Percentiles rank a stretch among this genome's conserved stretches.
These are phyloP conservation scores for Anadara kagoshimensis DNA, from an alignment of 1,140 invertebrate genomes.

Conservation along the genomic window DNA sequence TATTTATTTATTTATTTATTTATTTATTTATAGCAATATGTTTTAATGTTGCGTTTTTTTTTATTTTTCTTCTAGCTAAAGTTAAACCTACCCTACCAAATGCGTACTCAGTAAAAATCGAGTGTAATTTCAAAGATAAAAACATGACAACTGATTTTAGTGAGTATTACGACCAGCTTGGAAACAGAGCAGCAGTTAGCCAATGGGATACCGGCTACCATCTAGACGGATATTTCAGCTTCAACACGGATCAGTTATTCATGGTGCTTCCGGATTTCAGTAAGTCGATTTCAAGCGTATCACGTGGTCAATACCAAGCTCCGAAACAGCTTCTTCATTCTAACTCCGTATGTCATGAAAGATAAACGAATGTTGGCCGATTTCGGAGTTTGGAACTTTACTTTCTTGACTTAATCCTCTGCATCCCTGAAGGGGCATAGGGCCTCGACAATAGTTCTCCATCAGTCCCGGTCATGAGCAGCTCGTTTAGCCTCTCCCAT, in stretches of 20 bases:
- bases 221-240: slow-evolving; percentile 35
- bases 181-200: slow-evolving; percentile 40
- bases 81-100: slow-evolving; percentile 36
- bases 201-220: slow-evolving; percentile 29
- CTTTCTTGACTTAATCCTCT: no score
- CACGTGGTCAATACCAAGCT: not conserved
- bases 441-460: no score
- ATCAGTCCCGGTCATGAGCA: no score
- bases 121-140: slow-evolving; percentile 47
- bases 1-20: no score
- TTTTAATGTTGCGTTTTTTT: no score
- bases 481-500: not conserved
- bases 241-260: slow-evolving; percentile 38
- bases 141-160: slow-evolving; percentile 39
- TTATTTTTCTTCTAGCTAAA: slow-evolving; percentile 11
- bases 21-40: no score
- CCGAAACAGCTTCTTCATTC: not conserved
- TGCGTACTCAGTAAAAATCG: slow-evolving; percentile 39
- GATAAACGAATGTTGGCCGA: not conserved
- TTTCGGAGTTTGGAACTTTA: not conserved
- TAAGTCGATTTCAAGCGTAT: not conserved
- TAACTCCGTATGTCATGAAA: not conserved
- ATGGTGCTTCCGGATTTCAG: slow-evolving; percentile 22
- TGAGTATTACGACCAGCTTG: slow-evolving; percentile 46
- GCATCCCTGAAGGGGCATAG: no score